phyloP scores from a whole-genome alignment of 2,888 invertebrate genomes.

The Platycheirus albimanus region DNA sequence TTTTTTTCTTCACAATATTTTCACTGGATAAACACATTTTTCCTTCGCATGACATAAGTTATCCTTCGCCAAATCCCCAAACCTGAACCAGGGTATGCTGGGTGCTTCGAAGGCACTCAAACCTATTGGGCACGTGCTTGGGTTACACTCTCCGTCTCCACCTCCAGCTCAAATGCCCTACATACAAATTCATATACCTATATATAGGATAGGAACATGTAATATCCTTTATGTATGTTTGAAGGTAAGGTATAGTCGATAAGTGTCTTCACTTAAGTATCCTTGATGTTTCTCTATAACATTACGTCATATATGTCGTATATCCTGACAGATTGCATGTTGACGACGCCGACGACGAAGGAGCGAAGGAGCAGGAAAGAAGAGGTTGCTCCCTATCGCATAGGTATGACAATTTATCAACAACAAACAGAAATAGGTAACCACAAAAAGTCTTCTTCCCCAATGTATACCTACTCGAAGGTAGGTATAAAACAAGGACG shows the following conservation, averaged over 20 bases:
- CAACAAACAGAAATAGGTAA: conserved; percentile 2
- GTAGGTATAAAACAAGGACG: too few relatives aligned
- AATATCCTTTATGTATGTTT: too few relatives aligned
- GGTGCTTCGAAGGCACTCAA: neutral
- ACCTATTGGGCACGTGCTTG: conserved; percentile 64
- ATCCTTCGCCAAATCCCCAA: conserved; percentile 14
- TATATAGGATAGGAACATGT: too few relatives aligned
- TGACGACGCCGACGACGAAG: conserved; percentile 48
- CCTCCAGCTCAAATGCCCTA: conserved; percentile 18
- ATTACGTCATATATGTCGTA: conserved; percentile 58
- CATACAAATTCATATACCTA: too few relatives aligned
- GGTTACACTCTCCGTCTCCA: conserved; percentile 26
- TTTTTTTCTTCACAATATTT: conserved; percentile 7
- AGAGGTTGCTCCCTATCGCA: conserved; percentile 32
- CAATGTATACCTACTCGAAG: too few relatives aligned
- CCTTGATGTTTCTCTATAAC: conserved; percentile 45
- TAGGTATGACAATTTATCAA: conserved; percentile 49
- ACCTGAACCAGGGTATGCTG: too few relatives aligned
- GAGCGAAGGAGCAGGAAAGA: too few relatives aligned
- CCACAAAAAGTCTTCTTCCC: neutral
- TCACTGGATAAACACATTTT: conserved; percentile 37
- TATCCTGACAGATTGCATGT: conserved; percentile 70
- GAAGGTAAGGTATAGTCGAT: conserved; percentile 9
- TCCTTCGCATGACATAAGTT: conserved; percentile 58
- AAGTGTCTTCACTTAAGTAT: conserved; percentile 59